A percentile compares a stretch with the other conserved stretches of the same genome.
phyloP scores from a whole-genome alignment of 2,888 invertebrate species.

The Nemotelus pantherinus region DNA sequence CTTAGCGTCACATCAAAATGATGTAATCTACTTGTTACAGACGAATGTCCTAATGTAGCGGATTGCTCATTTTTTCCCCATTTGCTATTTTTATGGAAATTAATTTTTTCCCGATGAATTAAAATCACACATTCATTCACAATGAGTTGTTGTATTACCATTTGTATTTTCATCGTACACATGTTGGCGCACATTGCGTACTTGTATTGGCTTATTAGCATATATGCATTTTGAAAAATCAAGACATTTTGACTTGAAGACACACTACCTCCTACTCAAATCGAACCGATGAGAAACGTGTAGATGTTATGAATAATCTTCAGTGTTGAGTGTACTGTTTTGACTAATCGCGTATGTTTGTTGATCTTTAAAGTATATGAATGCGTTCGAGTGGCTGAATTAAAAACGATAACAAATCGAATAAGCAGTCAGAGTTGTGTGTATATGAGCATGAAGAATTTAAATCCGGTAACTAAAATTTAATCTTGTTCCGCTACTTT shows the following conservation, averaged over 20 bases:
- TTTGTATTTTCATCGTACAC: not conserved
- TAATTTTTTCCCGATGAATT: constrained; percentile 10
- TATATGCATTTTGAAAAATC: not conserved
- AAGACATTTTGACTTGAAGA: not conserved
- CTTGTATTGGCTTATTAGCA: not conserved
- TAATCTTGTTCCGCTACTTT: not conserved
- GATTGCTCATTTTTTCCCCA: constrained; percentile 1
- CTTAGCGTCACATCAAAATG: not conserved
- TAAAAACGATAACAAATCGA: not conserved
- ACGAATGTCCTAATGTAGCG: constrained; percentile 24
- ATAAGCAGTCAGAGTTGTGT: constrained; percentile 12
- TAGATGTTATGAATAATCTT: not conserved
- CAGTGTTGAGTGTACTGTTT: not conserved
- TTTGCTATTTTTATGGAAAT: constrained; percentile 33
- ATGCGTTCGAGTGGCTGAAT: not conserved
- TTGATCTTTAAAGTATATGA: not conserved
- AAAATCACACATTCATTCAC: not conserved
- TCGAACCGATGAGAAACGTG: not conserved
- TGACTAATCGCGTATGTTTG: not conserved
- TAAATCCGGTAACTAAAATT: constrained; percentile 35
- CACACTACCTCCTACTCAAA: not conserved
- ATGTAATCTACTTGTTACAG: constrained; percentile 24
- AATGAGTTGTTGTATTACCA: not conserved
- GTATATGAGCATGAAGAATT: constrained; percentile 11
- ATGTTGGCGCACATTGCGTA: constrained; percentile 1